Evolutionary conservation across 2,797 vertebrate species (phyloP).

Genomic region (Columba guinea): DNA sequence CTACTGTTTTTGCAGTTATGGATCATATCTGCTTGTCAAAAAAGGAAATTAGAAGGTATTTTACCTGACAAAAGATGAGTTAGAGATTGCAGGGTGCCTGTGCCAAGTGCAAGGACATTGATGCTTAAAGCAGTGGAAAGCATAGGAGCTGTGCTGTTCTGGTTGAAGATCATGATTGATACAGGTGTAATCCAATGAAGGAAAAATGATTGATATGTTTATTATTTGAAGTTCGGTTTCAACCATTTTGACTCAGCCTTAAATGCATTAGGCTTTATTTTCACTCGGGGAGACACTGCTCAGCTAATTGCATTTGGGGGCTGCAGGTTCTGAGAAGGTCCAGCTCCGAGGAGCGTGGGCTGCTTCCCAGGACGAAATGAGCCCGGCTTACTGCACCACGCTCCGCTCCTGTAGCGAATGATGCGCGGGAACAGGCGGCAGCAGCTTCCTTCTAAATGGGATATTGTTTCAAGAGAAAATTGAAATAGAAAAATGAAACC

Average conservation of each 20-base stretch:
- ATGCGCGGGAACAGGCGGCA: background rate
- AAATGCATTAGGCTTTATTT: background rate
- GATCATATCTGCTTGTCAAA: background rate
- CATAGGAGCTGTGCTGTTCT: background rate
- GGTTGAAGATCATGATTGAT: constrained; percentile 17
- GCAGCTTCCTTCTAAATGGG: background rate
- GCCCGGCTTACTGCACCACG: background rate
- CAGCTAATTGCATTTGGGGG: background rate
- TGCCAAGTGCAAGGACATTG: background rate
- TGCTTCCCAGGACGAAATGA: background rate
- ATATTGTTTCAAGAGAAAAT: background rate
- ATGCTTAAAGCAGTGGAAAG: background rate
- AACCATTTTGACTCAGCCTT: background rate
- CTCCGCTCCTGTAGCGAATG: background rate
- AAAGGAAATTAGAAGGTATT: constrained; percentile 15
- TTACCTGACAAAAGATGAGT: constrained; percentile 4
- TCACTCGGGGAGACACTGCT: background rate
- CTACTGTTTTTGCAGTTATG: background rate
- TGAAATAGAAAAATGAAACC: background rate
- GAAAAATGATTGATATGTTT: constrained; percentile 49
- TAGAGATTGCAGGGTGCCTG: background rate
- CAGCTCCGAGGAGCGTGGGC: background rate
- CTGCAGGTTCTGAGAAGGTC: background rate
- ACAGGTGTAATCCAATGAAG: background rate
- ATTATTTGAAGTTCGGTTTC: constrained; percentile 20